Conservation (phyloP, 2,113 vertebrate species). For the Isichthys henryi region DNA sequence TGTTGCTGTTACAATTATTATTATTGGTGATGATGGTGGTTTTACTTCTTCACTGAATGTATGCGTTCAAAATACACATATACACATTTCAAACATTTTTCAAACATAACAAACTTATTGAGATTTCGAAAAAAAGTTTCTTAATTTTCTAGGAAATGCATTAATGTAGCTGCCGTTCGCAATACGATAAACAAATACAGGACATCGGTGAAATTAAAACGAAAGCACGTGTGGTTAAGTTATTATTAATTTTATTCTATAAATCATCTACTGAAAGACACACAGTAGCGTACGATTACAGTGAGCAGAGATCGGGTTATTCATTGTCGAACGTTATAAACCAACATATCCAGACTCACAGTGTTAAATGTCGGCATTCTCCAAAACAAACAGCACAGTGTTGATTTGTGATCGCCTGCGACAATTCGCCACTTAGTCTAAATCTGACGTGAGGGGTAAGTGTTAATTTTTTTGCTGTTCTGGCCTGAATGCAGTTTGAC, state of each 20-base stretch:
- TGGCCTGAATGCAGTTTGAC: background rate
- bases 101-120: background rate
- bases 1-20: background rate
- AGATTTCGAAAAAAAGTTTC: background rate
- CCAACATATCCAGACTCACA: constrained; percentile 55
- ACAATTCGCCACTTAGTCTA: constrained; percentile 27
- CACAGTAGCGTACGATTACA: constrained; percentile 80
- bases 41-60: background rate
- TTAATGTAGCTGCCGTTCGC: background rate
- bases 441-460: constrained; percentile 26
- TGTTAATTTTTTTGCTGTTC: constrained; percentile 1
- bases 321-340: constrained; percentile 89
- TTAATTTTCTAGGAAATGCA: background rate
- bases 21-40: background rate
- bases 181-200: background rate
- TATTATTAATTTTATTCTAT: constrained; percentile 98
- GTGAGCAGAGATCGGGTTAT: constrained; percentile 82
- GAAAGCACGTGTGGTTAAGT: constrained; percentile 79
- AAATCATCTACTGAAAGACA: constrained; percentile 98
- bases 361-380: constrained; percentile 52
- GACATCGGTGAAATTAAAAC: constrained; percentile 51
- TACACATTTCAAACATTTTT: background rate
- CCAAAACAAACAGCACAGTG: constrained; percentile 59
- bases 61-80: background rate
- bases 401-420: constrained; percentile 49